Evolutionary conservation across 2,113 vertebrate species (phyloP).

Genomic region (Natator depressus): DNA sequence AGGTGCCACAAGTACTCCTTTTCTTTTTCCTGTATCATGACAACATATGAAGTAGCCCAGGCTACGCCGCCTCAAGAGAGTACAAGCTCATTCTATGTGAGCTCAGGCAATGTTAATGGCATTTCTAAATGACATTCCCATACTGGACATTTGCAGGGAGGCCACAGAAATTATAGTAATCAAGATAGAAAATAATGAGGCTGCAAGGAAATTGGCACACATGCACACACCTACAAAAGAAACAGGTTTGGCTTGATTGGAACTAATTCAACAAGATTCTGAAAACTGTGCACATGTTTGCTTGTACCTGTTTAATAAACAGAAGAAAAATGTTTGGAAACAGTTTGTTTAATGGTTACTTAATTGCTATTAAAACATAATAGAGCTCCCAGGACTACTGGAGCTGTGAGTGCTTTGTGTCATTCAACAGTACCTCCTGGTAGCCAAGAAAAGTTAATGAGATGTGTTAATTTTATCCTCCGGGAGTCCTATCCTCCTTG

Average conservation of each 20-base stretch:
- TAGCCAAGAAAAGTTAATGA: not conserved
- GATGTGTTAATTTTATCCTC: not conserved
- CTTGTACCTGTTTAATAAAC: not conserved
- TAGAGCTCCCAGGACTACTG: not conserved
- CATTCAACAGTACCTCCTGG: not conserved
- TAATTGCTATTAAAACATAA: not conserved
- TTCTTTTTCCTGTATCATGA: too few relatives aligned
- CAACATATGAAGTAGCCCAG: too few relatives aligned
- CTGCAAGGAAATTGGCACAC: too few relatives aligned
- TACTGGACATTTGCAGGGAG: not conserved
- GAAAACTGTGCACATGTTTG: not conserved
- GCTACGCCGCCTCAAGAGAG: too few relatives aligned
- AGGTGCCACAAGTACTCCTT: too few relatives aligned
- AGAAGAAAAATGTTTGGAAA: not conserved
- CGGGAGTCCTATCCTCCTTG: not conserved
- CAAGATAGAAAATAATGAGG: too few relatives aligned
- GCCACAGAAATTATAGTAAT: too few relatives aligned
- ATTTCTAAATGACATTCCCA: not conserved
- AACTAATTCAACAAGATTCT: not conserved
- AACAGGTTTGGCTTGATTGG: not conserved
- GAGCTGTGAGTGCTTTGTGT: not conserved
- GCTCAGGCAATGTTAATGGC: too few relatives aligned
- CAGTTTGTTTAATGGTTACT: not conserved
- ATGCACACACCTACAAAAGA: not conserved
- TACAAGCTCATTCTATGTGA: too few relatives aligned